These are phyloP conservation scores for Pterocles burchelli DNA, from an alignment of 2,113 vertebrate genomes.

Conservation along the genomic window DNA sequence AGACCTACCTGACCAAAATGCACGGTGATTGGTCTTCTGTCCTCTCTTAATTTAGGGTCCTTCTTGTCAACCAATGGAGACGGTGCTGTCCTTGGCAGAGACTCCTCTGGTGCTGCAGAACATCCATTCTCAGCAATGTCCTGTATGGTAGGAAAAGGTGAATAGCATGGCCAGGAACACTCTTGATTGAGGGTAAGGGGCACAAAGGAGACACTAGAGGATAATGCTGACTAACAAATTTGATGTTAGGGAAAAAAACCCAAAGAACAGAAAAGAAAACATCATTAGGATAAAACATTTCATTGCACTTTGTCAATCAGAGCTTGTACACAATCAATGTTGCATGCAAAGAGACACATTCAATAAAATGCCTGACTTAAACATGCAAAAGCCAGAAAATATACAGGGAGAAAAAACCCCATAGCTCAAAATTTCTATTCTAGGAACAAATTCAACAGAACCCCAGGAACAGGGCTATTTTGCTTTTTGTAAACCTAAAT, in stretches of 20 bases:
- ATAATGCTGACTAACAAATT: slow-evolving; percentile 36
- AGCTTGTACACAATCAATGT: background rate
- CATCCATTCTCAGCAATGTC: slow-evolving; percentile 92
- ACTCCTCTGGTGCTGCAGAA: slow-evolving; percentile 67
- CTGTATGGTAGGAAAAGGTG: slow-evolving; percentile 71
- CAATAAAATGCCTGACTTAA: background rate
- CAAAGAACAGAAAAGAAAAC: slow-evolving; percentile 28
- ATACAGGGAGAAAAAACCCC: background rate
- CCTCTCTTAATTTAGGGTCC: slow-evolving; percentile 78
- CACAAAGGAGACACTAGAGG: slow-evolving; percentile 35
- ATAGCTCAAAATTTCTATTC: background rate
- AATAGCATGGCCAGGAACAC: slow-evolving; percentile 6
- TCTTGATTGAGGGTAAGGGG: slow-evolving; percentile 11
- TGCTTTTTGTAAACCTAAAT: background rate
- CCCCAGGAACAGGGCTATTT: background rate
- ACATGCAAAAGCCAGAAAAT: slow-evolving; percentile 41
- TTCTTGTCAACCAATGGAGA: slow-evolving; percentile 76
- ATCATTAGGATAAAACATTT: background rate
- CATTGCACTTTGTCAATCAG: background rate
- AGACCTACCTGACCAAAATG: slow-evolving; percentile 91
- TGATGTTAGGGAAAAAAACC: background rate
- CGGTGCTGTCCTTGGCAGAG: slow-evolving; percentile 59
- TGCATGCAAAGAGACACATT: background rate
- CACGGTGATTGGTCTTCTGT: slow-evolving; percentile 87
- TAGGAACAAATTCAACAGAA: background rate